phyloP scores from a whole-genome alignment of 2,113 vertebrate genomes.

The Dromiciops gliroides region DNA sequence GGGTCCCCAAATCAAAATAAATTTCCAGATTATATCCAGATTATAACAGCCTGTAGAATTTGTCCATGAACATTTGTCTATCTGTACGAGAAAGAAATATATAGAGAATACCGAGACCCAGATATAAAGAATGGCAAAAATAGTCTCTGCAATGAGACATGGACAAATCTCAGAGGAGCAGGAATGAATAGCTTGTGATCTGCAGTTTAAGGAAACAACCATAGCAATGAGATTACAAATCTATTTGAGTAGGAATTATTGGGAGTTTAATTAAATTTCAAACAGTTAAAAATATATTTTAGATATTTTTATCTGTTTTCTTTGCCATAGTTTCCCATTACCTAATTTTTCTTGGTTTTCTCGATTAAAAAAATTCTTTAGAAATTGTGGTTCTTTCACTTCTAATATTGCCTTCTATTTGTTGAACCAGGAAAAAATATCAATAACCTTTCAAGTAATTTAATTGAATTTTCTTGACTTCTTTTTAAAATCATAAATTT shows the following conservation, averaged over 20 bases:
- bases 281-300: background rate
- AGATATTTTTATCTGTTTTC: background rate
- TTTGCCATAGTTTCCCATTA: background rate
- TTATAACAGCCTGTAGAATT: background rate
- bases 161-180: background rate
- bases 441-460: background rate
- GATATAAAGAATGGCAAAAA: background rate
- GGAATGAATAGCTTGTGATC: background rate
- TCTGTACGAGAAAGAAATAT: background rate
- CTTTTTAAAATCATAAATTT: background rate
- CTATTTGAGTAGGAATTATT: background rate
- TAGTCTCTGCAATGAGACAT: background rate
- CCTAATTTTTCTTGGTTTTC: background rate
- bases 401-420: background rate
- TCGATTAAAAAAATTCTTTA: background rate
- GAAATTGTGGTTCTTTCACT: background rate
- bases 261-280: background rate
- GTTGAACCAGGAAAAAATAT: background rate
- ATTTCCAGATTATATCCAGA: too few relatives aligned
- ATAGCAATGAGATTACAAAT: background rate
- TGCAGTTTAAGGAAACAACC: background rate
- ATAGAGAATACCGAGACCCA: background rate
- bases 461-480: background rate
- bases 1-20: too few relatives aligned
- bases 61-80: background rate